phyloP scores from a whole-genome alignment of 2,797 vertebrate genomes.

The Chelidonichthys spinosus region DNA sequence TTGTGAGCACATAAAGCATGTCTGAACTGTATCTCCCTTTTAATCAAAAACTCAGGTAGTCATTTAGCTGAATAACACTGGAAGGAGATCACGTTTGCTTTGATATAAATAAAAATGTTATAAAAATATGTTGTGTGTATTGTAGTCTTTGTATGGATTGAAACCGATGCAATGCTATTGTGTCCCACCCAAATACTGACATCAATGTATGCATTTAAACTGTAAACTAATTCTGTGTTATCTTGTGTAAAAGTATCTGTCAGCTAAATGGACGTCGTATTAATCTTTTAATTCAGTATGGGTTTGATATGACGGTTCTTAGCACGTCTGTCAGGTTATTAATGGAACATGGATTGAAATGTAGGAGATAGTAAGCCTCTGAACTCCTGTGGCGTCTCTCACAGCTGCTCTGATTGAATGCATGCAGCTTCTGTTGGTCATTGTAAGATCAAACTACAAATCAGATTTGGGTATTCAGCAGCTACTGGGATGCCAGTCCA shows the following conservation, averaged over 20 bases:
- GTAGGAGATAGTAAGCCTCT: neutral
- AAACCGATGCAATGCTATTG: neutral
- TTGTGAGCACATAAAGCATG: too few relatives aligned
- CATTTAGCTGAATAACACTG: too few relatives aligned
- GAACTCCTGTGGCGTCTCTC: neutral
- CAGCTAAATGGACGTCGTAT: neutral
- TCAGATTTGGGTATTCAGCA: neutral
- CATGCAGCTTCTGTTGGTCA: neutral
- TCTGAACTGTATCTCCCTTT: too few relatives aligned
- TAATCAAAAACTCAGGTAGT: too few relatives aligned
- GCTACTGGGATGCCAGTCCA: neutral
- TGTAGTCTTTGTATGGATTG: neutral
- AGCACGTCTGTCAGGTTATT: neutral
- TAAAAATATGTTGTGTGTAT: neutral
- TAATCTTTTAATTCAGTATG: neutral
- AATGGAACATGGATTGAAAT: neutral
- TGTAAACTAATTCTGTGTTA: too few relatives aligned
- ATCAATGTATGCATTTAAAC: too few relatives aligned
- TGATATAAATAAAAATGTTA: too few relatives aligned
- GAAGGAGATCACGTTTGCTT: too few relatives aligned
- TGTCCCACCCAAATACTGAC: neutral
- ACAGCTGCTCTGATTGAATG: slow-evolving; percentile 2
- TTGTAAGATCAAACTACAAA: neutral
- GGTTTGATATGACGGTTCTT: slow-evolving; percentile 4
- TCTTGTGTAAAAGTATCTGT: neutral